Evolutionary conservation across 2,888 invertebrate genomes (phyloP), one percentile per base, ranked within the genome.

Genomic region (Epinotia brunnichana): DNA sequence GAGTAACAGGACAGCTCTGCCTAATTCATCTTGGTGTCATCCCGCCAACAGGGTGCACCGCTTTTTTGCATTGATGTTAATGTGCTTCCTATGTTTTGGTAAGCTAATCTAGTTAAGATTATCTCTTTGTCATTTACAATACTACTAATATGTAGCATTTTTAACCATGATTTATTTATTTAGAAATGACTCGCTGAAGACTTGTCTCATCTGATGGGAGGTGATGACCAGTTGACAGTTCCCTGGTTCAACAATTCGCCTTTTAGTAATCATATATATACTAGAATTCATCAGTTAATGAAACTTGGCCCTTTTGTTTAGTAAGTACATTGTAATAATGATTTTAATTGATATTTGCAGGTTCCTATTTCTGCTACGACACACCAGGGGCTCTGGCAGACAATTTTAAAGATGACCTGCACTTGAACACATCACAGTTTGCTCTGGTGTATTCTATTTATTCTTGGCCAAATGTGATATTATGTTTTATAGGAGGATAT

Each of bases 301-400:
- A 9, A 35, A 35, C 35, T 9, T 35, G 35, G 35, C 35, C n/a
- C 35, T 35, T 35, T 35, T 9, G 35, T 35, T 35, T 2, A 9
- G 3, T 9, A 35, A 35, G 1, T 7, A 35, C 9, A 9, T 35
- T 35, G 9, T 35, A 35, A 35, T 35, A 35, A 9, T 35, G 35
- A 35, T 35, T 1, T 3, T 9, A 35, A 35, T 24, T 24, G 1
- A 24, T 35, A 9, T 35, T 95, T 93, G 69, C 90, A 98, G 99
- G 98, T 84, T 98, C 98, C 74, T 99, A 98, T 90, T 99, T 99
- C 89, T 99, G 99, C 89, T 99, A 98, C 92, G 99, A 99, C 88
- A 98, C 98, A 87, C 99, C 99, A 7, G 98, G 96, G 69, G 98
- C 99, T 5, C 89, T 99, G 67, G 97, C 98, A 87, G 97, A 98